These are phyloP conservation scores for Callionymus lyra DNA, from an alignment of 2,113 vertebrate genomes.

Conservation along the genomic window DNA sequence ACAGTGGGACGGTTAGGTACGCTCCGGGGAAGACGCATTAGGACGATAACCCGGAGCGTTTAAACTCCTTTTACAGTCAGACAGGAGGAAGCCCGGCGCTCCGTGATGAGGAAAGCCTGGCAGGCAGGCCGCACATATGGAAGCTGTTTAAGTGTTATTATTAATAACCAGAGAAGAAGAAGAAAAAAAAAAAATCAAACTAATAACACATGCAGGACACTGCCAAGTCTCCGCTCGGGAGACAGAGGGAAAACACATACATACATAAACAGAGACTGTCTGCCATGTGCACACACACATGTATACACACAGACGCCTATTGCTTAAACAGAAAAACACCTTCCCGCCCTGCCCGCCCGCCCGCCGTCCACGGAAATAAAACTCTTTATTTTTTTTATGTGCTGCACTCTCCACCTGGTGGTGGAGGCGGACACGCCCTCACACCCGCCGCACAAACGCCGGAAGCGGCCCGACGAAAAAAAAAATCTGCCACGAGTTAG, in stretches of 20 bases:
- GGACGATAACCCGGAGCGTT: slow-evolving; percentile 33
- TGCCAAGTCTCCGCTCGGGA: slow-evolving; percentile 55
- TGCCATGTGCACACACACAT: slow-evolving; percentile 35
- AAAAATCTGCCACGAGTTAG: slow-evolving; percentile 26
- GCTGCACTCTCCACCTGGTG: slow-evolving; percentile 64
- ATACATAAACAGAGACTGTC: slow-evolving; percentile 54
- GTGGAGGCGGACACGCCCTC: slow-evolving; percentile 41
- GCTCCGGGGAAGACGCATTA: slow-evolving; percentile 27
- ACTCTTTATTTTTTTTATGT: slow-evolving; percentile 54
- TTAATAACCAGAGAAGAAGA: slow-evolving; percentile 55
- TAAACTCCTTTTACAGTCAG: slow-evolving; percentile 23
- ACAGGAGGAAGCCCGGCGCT: slow-evolving; percentile 22
- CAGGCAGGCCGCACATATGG: slow-evolving; percentile 66
- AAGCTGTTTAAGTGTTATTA: slow-evolving; percentile 71
- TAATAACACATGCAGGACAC: slow-evolving; percentile 60
- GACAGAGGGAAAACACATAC: slow-evolving; percentile 56
- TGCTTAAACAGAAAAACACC: slow-evolving; percentile 55
- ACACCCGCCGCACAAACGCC: slow-evolving; percentile 29
- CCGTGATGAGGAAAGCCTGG: slow-evolving; percentile 58
- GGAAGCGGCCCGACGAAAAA: slow-evolving; percentile 43
- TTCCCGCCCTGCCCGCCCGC: slow-evolving; percentile 33
- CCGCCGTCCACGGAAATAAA: slow-evolving; percentile 40
- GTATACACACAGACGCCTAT: slow-evolving; percentile 34
- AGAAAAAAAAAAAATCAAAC: slow-evolving; percentile 46
- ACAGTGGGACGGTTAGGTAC: slow-evolving; percentile 40